Conservation (phyloP, 2,113 vertebrate species). For the Origma solitaria region DNA sequence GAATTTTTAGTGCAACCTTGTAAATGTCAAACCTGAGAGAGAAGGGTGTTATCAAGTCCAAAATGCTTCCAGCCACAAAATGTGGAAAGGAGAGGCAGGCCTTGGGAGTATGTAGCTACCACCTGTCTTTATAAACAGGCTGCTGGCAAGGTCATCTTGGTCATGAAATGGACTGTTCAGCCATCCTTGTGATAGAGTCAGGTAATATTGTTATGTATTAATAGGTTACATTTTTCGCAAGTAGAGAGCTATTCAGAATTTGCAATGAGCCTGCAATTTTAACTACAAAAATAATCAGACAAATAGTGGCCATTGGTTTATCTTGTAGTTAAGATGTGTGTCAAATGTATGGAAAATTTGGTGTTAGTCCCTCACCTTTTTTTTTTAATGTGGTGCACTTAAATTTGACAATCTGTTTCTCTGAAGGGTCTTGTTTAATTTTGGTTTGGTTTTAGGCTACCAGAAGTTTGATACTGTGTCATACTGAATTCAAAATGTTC, state of each 20-base stretch:
- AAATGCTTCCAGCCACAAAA: conserved; percentile 34
- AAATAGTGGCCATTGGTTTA: not conserved
- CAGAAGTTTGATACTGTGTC: not conserved
- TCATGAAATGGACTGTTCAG: not conserved
- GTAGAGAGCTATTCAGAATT: not conserved
- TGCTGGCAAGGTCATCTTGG: conserved; percentile 26
- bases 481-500: not conserved
- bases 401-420: not conserved
- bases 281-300: not conserved
- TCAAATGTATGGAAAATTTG: not conserved
- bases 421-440: not conserved
- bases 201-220: not conserved
- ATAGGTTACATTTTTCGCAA: not conserved
- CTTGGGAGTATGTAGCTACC: not conserved
- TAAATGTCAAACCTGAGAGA: not conserved
- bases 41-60: not conserved
- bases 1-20: not conserved
- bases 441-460: not conserved
- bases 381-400: not conserved
- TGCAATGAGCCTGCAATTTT: not conserved
- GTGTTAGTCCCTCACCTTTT: not conserved
- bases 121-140: conserved; percentile 2
- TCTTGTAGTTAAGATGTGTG: not conserved
- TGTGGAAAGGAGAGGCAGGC: not conserved
- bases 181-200: not conserved